Conservation (phyloP, 2,113 vertebrate species). For the Delphinapterus leucas region DNA sequence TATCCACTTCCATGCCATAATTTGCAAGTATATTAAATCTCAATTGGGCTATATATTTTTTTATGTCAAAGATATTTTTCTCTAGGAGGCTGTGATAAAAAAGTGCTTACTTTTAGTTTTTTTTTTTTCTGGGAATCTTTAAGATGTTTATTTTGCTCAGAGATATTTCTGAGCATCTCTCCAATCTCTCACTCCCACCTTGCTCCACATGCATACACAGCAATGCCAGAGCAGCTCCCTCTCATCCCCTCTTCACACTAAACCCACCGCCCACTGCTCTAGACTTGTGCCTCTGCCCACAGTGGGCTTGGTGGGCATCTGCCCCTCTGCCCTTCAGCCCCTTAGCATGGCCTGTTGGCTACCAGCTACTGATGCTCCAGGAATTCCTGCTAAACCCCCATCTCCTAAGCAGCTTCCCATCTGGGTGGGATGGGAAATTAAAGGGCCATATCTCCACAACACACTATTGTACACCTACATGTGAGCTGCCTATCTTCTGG, state of each 20-base stretch:
- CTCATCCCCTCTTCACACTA: neutral
- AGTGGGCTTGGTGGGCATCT: neutral
- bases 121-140: neutral
- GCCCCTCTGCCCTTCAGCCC: neutral
- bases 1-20: neutral
- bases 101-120: conserved; percentile 24
- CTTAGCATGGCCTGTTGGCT: neutral
- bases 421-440: neutral
- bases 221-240: neutral
- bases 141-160: conserved; percentile 50
- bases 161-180: conserved; percentile 29
- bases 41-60: conserved; percentile 32
- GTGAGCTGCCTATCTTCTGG: neutral
- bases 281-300: neutral
- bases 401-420: conserved; percentile 13
- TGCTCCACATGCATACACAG: neutral
- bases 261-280: neutral
- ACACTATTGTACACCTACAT: neutral
- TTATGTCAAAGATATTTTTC: conserved; percentile 61
- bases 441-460: neutral
- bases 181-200: neutral
- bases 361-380: neutral
- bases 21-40: conserved; percentile 61
- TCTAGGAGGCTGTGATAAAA: conserved; percentile 51
- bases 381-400: neutral